Conservation (phyloP, 2,113 vertebrate genomes). For the Tympanuchus pallidicinctus region DNA sequence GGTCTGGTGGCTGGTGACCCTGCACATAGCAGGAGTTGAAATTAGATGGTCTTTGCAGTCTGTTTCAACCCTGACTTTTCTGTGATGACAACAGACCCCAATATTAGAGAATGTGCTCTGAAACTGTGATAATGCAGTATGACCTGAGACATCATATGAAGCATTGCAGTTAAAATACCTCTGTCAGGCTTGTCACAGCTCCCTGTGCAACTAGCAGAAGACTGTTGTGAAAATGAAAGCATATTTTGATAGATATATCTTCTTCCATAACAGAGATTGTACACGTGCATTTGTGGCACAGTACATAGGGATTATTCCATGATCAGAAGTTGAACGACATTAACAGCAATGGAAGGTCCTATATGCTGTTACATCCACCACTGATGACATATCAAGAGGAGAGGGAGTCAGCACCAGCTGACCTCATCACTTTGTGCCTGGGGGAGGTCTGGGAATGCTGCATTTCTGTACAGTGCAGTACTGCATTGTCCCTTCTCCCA, state of each 20-base stretch:
- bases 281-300: background rate
- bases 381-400: accelerated
- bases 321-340: background rate
- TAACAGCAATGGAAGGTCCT: background rate
- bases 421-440: background rate
- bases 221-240: background rate
- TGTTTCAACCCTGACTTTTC: too few species aligned
- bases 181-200: background rate
- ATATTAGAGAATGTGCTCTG: background rate
- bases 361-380: background rate
- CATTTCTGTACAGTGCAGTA: background rate
- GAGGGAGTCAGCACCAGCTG: background rate
- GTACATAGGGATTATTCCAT: accelerated
- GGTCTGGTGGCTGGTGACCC: too few species aligned
- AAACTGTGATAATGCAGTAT: background rate
- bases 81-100: too few species aligned
- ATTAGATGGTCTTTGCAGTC: too few species aligned
- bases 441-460: background rate
- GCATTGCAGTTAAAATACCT: background rate
- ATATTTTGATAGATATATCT: background rate
- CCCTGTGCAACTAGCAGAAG: background rate
- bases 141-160: background rate
- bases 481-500: background rate
- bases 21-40: too few species aligned
- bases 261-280: background rate